phyloP scores from a whole-genome alignment of 2,797 vertebrate species.

The Microchirus variegatus region DNA sequence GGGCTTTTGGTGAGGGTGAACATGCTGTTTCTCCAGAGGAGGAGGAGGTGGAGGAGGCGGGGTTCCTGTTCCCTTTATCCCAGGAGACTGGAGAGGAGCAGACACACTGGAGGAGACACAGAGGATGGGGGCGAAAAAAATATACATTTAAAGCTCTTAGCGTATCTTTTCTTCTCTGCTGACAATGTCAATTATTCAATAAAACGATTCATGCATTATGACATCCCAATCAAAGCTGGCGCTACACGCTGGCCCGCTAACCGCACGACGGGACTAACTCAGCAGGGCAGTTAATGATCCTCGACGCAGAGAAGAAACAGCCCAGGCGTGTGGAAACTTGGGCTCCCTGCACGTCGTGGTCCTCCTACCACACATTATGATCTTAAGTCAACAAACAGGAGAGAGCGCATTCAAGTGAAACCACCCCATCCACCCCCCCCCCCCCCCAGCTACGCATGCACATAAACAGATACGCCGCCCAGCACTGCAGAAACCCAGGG shows the following conservation, averaged over 20 bases:
- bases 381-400: conserved; percentile 70
- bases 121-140: conserved; percentile 12
- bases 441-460: neutral
- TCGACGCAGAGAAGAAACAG: conserved; percentile 60
- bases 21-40: conserved; percentile 86
- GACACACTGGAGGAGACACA: conserved; percentile 79
- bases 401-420: conserved; percentile 59
- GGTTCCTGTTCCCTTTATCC: conserved; percentile 87
- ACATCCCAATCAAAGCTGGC: conserved; percentile 41
- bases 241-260: conserved; percentile 27
- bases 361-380: conserved; percentile 72
- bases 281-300: conserved; percentile 49
- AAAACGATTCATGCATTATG: conserved; percentile 44
- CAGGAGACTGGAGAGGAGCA: conserved; percentile 84
- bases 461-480: conserved; percentile 3
- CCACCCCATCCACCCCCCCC: conserved; percentile 9
- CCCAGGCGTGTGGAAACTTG: conserved; percentile 70
- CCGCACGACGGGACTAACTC: conserved; percentile 47
- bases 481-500: conserved; percentile 24
- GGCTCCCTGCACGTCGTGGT: conserved; percentile 68
- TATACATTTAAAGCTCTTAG: neutral
- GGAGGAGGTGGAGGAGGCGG: conserved; percentile 63
- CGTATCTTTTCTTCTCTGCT: conserved; percentile 13
- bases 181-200: conserved; percentile 30
- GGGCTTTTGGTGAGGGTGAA: conserved; percentile 84